Percentiles rank a stretch among this genome's conserved stretches.
These are phyloP conservation scores for Panagrolaimus sp. DNA, from an alignment of 1,140 invertebrate species.

Conservation along the genomic window DNA sequence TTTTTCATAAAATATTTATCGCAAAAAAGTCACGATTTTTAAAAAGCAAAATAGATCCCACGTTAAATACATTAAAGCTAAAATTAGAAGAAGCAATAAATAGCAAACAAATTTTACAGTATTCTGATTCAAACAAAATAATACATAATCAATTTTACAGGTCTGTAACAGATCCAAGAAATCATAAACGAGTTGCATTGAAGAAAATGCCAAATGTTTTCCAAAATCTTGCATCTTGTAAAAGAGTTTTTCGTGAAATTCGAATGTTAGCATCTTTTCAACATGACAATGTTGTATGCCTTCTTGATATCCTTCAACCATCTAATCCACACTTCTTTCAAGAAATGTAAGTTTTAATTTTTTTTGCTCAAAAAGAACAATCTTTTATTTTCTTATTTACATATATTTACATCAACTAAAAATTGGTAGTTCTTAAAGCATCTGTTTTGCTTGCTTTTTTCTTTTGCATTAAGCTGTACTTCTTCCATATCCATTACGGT, in stretches of 20 bases:
- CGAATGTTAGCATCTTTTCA: constrained; percentile 99
- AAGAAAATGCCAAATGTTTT: constrained; percentile 99
- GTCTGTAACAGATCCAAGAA: constrained; percentile 98
- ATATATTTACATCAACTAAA: too few species aligned
- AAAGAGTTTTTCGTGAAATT: constrained; percentile 93
- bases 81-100: background rate
- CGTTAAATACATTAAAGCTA: background rate
- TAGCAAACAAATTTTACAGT: background rate
- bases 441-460: too few species aligned
- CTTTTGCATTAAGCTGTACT: too few species aligned
- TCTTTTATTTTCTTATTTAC: too few species aligned
- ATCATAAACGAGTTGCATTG: constrained; percentile 89
- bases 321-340: constrained; percentile 58
- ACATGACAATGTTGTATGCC: constrained; percentile 78
- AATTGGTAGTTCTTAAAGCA: too few species aligned
- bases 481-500: too few species aligned
- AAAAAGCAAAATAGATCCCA: background rate
- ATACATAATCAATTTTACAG: constrained; percentile 66
- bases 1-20: too few species aligned
- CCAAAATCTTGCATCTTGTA: constrained; percentile 95
- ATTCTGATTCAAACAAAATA: background rate
- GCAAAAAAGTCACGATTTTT: too few species aligned
- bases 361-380: too few species aligned
- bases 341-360: constrained; percentile 50
- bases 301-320: constrained; percentile 56